Evolutionary conservation across 35 echinoderm and acorn worm genomes (phyloP).

Genomic region (Acanthaster planci): DNA sequence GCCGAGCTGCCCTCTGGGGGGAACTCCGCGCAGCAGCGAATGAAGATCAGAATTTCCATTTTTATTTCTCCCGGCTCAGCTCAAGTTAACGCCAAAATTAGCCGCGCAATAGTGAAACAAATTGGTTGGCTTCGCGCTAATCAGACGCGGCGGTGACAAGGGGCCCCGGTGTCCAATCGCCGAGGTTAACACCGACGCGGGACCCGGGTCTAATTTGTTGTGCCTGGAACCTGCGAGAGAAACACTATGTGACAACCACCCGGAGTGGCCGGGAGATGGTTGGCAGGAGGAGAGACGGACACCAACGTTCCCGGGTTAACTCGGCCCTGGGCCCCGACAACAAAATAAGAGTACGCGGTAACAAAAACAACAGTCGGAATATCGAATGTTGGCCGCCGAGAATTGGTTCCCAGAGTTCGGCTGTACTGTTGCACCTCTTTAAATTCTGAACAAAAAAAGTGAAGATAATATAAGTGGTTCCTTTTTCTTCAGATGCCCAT

Average conservation of each 20-base stretch:
- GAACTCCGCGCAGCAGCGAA: not conserved
- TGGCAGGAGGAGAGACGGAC: not conserved
- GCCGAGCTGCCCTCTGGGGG: not conserved
- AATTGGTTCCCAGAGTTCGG: not conserved
- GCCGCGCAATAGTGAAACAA: conserved; percentile 4
- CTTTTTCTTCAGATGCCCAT: no score
- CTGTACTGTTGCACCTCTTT: not conserved
- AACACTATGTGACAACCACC: conserved; percentile 13
- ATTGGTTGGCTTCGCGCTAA: not conserved
- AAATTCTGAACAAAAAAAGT: no score
- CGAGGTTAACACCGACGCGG: not conserved
- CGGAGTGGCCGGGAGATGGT: not conserved
- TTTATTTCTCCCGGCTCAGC: conserved; percentile 2
- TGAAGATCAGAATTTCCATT: not conserved
- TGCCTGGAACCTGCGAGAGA: not conserved
- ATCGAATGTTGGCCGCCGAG: not conserved
- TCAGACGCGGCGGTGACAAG: not conserved
- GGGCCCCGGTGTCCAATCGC: not conserved
- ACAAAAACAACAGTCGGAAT: conserved; percentile 11
- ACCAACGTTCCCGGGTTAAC: not conserved
- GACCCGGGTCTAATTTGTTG: conserved; percentile 1
- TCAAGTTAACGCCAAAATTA: conserved; percentile 9
- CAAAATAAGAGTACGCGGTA: not conserved
- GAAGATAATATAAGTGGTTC: no score
- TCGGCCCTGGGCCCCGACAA: not conserved